phyloP scores from a whole-genome alignment of 2,888 invertebrate genomes.

The Cosmorhoe ocellata region DNA sequence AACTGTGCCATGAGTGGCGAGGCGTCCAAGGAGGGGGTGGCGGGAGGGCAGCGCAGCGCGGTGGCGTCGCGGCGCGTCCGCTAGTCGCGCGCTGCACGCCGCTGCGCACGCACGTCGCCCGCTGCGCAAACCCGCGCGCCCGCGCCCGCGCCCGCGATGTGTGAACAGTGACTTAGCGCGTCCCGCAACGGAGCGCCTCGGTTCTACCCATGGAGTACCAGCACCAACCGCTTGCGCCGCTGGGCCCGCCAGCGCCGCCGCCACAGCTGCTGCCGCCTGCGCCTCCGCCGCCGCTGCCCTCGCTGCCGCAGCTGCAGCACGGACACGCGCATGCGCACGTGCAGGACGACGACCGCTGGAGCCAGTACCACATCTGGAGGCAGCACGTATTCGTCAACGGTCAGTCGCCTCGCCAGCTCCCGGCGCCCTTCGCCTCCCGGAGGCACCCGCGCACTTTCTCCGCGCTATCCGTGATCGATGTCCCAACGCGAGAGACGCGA shows the following conservation, averaged over 20 bases:
- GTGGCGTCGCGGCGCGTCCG: conserved; percentile 35
- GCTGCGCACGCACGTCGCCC: conserved; percentile 53
- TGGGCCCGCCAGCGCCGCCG: conserved; percentile 85
- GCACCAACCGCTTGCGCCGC: conserved; percentile 79
- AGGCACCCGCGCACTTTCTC: conserved; percentile 60
- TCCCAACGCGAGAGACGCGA: conserved; percentile 18
- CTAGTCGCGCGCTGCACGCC: conserved; percentile 59
- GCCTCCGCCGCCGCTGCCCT: conserved; percentile 84
- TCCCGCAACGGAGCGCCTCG: conserved; percentile 49
- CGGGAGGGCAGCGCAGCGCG: conserved; percentile 38
- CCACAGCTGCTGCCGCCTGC: conserved; percentile 83
- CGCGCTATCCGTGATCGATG: conserved; percentile 19
- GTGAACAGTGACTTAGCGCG: conserved; percentile 65
- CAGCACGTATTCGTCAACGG: conserved; percentile 91
- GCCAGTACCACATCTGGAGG: conserved; percentile 90
- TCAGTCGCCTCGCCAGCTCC: conserved; percentile 67
- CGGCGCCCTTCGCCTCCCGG: conserved; percentile 34
- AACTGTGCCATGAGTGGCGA: conserved; percentile 1
- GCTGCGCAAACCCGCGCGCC: conserved; percentile 49
- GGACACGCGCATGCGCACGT: conserved; percentile 59
- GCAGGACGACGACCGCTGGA: conserved; percentile 86
- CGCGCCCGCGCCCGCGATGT: conserved; percentile 63
- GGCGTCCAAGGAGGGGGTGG: conserved; percentile 33
- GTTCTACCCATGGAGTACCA: conserved; percentile 75
- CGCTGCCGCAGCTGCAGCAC: conserved; percentile 85